A percentile compares a stretch with the other conserved stretches of the same genome.
phyloP scores from a whole-genome alignment of 2,797 vertebrate species.

The Aratinga solstitialis region DNA sequence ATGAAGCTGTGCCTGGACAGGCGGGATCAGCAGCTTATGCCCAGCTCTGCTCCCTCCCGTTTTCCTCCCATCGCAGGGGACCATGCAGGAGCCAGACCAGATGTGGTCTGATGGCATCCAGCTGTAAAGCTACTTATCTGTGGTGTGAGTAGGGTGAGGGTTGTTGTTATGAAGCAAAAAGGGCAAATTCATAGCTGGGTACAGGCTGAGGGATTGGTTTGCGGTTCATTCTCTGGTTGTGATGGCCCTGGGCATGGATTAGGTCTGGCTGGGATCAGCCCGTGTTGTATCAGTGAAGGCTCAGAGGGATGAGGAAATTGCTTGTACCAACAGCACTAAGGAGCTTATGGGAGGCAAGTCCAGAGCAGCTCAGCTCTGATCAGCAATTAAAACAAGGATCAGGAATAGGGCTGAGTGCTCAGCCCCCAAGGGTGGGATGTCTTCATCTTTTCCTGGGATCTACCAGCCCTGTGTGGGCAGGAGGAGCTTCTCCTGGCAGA shows the following conservation, averaged over 20 bases:
- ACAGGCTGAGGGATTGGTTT: not conserved
- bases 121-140: not conserved
- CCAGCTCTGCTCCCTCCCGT: not conserved
- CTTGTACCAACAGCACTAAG: not conserved
- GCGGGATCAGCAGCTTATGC: not conserved
- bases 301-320: not conserved
- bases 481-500: not conserved
- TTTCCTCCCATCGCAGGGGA: not conserved
- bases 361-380: not conserved
- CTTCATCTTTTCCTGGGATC: not conserved
- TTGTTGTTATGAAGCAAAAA: not conserved
- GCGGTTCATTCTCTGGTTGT: not conserved
- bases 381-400: not conserved
- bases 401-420: not conserved
- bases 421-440: not conserved
- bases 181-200: not conserved
- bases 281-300: accelerated
- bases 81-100: not conserved
- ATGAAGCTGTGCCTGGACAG: not conserved
- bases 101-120: not conserved
- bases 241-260: not conserved
- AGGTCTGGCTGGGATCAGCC: not conserved
- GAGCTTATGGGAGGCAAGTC: not conserved
- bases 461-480: not conserved
- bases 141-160: not conserved